Percentiles rank a stretch among this genome's conserved stretches.
phyloP scores from a whole-genome alignment of 2,797 vertebrate genomes.

The Sebastolobus alascanus region DNA sequence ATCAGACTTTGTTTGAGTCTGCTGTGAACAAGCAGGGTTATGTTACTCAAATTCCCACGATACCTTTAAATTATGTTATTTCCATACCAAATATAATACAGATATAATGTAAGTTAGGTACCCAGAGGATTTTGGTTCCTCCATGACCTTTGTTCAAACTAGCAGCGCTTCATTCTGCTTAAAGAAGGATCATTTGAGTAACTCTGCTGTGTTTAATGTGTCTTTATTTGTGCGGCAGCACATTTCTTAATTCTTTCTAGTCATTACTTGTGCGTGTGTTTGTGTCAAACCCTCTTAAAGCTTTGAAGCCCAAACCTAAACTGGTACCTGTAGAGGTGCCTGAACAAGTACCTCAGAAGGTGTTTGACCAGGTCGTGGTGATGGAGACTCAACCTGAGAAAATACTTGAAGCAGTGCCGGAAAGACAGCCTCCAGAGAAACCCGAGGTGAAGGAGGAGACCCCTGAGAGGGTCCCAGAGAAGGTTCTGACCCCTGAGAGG shows the following conservation, averaged over 20 bases:
- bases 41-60: not conserved
- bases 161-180: not conserved
- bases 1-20: not conserved
- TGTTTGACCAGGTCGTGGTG: conserved; percentile 36
- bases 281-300: conserved; percentile 82
- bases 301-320: conserved; percentile 66
- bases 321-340: conserved; percentile 43
- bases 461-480: conserved; percentile 32
- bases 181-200: not conserved
- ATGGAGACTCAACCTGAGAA: conserved; percentile 42
- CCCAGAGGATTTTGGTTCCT: not conserved
- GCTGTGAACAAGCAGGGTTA: not conserved
- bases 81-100: not conserved
- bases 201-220: not conserved
- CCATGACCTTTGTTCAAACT: not conserved
- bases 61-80: not conserved
- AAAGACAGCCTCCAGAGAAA: conserved; percentile 15
- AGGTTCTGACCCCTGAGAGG: not conserved
- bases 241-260: conserved; percentile 37
- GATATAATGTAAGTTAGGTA: not conserved
- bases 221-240: conserved; percentile 59
- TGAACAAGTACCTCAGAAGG: conserved; percentile 45
- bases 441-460: not conserved
- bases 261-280: conserved; percentile 69
- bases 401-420: conserved; percentile 19